phyloP scores from a whole-genome alignment of 2,797 vertebrate species.

The Loris lydekkerianus region DNA sequence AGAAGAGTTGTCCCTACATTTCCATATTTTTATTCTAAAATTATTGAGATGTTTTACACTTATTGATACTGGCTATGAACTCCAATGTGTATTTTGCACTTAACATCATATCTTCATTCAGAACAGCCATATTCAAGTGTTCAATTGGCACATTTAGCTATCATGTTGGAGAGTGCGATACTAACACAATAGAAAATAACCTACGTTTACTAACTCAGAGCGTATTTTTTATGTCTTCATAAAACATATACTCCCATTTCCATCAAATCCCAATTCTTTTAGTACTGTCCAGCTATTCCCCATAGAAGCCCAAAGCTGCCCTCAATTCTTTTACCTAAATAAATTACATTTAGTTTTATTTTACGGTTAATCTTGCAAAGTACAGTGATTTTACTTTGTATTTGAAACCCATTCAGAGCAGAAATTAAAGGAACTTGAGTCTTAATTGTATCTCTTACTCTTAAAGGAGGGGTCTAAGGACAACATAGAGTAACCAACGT shows the following conservation, averaged over 20 bases:
- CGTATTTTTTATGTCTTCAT: not conserved
- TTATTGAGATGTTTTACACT: no score
- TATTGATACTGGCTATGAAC: not conserved
- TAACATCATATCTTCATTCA: not conserved
- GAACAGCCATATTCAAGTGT: not conserved
- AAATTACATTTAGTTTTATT: not conserved
- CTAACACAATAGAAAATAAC: not conserved
- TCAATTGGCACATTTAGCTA: not conserved
- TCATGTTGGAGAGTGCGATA: no score
- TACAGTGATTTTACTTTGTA: not conserved
- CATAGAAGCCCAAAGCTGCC: no score
- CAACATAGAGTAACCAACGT: not conserved
- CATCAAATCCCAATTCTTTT: not conserved
- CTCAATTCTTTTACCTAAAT: not conserved
- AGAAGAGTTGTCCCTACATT: no score
- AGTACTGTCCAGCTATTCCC: not conserved
- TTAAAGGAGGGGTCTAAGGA: not conserved
- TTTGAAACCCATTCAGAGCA: not conserved
- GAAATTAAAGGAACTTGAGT: not conserved
- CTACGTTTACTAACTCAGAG: not conserved
- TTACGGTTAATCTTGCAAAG: not conserved
- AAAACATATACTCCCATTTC: not conserved
- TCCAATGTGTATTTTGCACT: not conserved
- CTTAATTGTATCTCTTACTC: not conserved
- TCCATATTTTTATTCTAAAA: no score